Conservation (phyloP, 1,140 invertebrate genomes). For the Tachypleus tridentatus region DNA sequence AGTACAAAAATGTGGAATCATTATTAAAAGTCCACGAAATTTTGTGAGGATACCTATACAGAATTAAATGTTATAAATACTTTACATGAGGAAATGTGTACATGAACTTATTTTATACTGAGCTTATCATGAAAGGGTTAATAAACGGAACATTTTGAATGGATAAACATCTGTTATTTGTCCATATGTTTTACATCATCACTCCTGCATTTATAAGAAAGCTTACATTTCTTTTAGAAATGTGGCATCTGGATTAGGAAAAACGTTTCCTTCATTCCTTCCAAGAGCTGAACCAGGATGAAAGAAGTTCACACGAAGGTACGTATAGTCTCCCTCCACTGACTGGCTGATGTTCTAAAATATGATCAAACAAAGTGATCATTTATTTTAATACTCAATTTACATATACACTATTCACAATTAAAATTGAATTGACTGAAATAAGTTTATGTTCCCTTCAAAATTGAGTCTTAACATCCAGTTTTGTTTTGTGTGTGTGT, state of each 20-base stretch:
- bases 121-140: too few species aligned
- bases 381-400: neutral
- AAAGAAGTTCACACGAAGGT: slow-evolving; percentile 97
- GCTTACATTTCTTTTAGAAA: slow-evolving; percentile 96
- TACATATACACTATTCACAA: neutral
- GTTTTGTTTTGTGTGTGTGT: too few species aligned
- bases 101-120: too few species aligned
- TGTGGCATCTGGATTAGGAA: slow-evolving; percentile 86
- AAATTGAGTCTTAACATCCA: too few species aligned
- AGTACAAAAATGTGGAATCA: too few species aligned
- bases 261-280: slow-evolving; percentile 73
- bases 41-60: too few species aligned
- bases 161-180: neutral
- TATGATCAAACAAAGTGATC: slow-evolving; percentile 8
- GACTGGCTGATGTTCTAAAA: slow-evolving; percentile 83
- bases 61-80: too few species aligned
- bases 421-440: slow-evolving; percentile 1
- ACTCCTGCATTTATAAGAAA: slow-evolving; percentile 4
- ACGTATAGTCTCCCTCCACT: slow-evolving; percentile 98
- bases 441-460: too few species aligned
- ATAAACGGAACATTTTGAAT: neutral
- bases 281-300: slow-evolving; percentile 94
- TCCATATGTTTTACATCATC: neutral
- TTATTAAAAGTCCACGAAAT: too few species aligned
- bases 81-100: too few species aligned